Evolutionary conservation across 2,113 vertebrate genomes (phyloP), one percentile per base, ranked within the genome.

Genomic region (Chaetodon trifascialis): DNA sequence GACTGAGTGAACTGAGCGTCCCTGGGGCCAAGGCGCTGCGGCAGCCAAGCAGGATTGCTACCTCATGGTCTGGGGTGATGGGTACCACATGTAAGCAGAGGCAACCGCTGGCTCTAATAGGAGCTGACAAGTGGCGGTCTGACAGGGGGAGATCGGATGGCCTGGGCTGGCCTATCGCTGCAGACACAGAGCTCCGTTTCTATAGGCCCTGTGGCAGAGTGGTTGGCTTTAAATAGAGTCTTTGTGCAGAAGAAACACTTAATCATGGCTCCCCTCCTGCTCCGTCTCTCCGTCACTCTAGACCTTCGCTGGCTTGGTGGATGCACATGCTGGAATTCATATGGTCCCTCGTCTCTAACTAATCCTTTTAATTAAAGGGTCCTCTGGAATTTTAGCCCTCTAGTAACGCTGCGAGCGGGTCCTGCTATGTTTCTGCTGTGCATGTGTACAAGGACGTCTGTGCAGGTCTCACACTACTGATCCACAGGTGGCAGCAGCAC

Each of bases 31-130:
- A 7, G n/a, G 74, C n/a, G 38, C 76, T 73, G 75, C 30, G 23
- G 83, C 84, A 73, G 69, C 80, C 80, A 60, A 68, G 70, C 79
- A 73, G 71, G 67, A 73, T 83, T 74, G 44, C 86, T 75, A 78
- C 80, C 86, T 79, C 77, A 73, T 71, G 69, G 77, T 85, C 76
- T 71, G 52, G 86, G 80, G 80, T 86, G 90, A 88, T 89, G 85
- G 91, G 77, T 86, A 84, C 89, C 87, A 91, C 91, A 89, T 92
- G 88, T 82, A 88, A 89, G 82, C 65, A 30, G 78, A 83, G 75
- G 82, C 80, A 89, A 69, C 75, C 70, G 5, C 89, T 51, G 71
- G 82, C 25, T 12, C 73, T 89, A 89, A 90, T 86, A 81, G 78
- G 70, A 91, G 80, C 86, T 90, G 91, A 91, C 85, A 91, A 82